phyloP scores from a whole-genome alignment of 2,113 vertebrate species.

The Anguilla rostrata region DNA sequence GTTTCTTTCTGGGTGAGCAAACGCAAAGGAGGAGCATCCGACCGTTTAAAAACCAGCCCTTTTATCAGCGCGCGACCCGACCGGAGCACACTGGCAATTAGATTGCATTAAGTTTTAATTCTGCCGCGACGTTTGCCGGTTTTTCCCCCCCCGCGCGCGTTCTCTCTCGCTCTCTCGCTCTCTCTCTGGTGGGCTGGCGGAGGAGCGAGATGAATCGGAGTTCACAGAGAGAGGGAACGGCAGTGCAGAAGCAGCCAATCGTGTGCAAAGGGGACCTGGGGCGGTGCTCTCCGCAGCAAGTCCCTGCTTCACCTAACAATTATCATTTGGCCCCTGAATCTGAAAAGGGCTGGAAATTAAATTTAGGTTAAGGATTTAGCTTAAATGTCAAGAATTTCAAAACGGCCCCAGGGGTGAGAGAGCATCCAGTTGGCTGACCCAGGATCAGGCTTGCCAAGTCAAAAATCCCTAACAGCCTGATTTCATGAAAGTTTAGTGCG shows the following conservation, averaged over 20 bases:
- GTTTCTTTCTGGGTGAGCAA: neutral
- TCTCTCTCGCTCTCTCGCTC: neutral
- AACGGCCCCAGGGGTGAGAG: neutral
- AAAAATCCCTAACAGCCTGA: neutral
- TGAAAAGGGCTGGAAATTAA: neutral
- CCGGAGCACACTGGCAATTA: slow-evolving; percentile 32
- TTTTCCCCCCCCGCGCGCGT: neutral
- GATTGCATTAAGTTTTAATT: slow-evolving; percentile 38
- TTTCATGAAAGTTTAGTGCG: neutral
- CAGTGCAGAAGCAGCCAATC: neutral
- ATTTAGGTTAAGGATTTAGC: neutral
- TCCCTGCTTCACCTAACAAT: neutral
- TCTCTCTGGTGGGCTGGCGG: slow-evolving; percentile 3
- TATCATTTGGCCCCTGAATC: neutral
- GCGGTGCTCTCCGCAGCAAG: neutral
- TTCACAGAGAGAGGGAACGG: slow-evolving; percentile 1
- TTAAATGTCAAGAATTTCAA: neutral
- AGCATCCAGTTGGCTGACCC: neutral
- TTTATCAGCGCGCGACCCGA: slow-evolving; percentile 4
- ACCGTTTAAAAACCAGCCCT: slow-evolving; percentile 25
- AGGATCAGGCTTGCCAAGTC: neutral
- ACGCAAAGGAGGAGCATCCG: neutral
- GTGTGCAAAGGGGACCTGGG: neutral
- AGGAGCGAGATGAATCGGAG: slow-evolving; percentile 18
- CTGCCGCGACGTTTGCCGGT: slow-evolving; percentile 16